A percentile compares a stretch with the other conserved stretches of the same genome.
phyloP scores from a whole-genome alignment of 2,113 vertebrate species.

The Odocoileus virginianus region DNA sequence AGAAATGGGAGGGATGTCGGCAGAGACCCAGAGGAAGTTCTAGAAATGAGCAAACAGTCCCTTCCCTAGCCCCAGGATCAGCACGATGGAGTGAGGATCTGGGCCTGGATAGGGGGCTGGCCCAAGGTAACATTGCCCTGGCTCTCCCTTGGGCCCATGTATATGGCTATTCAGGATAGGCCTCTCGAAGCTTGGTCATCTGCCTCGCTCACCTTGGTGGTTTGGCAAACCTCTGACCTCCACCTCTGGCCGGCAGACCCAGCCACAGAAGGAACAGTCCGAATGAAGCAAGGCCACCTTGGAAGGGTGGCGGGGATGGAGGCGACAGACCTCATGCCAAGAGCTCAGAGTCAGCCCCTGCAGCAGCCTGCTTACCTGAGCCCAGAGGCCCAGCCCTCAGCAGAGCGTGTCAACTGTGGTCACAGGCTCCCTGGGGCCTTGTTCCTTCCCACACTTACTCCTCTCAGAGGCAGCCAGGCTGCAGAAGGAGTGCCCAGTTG shows the following conservation, averaged over 20 bases:
- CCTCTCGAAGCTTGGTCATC: neutral
- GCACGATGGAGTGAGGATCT: neutral
- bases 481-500: neutral
- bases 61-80: neutral
- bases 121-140: neutral
- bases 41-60: neutral
- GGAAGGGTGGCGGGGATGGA: neutral
- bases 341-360: neutral
- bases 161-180: neutral
- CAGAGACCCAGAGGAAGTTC: neutral
- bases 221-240: neutral
- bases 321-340: neutral
- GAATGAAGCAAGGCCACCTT: neutral
- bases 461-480: neutral
- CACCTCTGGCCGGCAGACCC: neutral
- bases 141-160: neutral
- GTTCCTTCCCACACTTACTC: neutral
- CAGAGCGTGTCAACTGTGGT: neutral
- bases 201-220: neutral
- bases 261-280: neutral
- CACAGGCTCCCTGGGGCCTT: neutral
- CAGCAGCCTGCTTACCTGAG: neutral
- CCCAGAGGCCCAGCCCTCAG: neutral
- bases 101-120: neutral
- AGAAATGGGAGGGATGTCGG: neutral